These are phyloP conservation scores for Ecdyonurus torrentis DNA, from an alignment of 2,888 invertebrate genomes.

Conservation along the genomic window DNA sequence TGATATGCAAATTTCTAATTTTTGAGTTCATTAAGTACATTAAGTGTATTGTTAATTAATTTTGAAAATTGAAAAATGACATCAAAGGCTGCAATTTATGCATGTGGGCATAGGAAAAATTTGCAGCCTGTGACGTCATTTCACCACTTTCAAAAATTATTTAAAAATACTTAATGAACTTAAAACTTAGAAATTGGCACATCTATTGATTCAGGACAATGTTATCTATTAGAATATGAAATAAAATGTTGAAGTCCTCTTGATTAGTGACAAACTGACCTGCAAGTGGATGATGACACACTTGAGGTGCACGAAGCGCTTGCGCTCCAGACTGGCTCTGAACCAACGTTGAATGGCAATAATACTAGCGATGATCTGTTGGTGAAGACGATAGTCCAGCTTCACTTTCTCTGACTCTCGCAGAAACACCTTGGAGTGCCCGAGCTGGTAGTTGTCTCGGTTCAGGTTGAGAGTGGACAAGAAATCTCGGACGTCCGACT, in stretches of 20 bases:
- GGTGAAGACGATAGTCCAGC: constrained; percentile 79
- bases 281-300: constrained; percentile 60
- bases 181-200: no score
- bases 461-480: constrained; percentile 68
- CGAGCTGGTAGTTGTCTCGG: constrained; percentile 79
- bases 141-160: no score
- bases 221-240: no score
- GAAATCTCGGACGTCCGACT: constrained; percentile 72
- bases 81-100: no score
- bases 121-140: no score
- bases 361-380: constrained; percentile 85
- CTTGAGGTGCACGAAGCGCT: constrained; percentile 47
- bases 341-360: constrained; percentile 86
- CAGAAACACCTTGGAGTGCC: constrained; percentile 79
- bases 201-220: no score
- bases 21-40: no score
- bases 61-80: no score
- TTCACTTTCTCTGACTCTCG: constrained; percentile 87
- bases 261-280: constrained; percentile 22
- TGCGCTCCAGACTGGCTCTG: constrained; percentile 57
- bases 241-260: not conserved
- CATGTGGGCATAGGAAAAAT: no score
- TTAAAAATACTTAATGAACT: no score
- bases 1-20: no score
- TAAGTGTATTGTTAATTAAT: no score